A percentile compares a stretch with the other conserved stretches of the same genome.
phyloP scores from a whole-genome alignment of 2,113 vertebrate genomes.

The Lepisosteus oculatus region DNA sequence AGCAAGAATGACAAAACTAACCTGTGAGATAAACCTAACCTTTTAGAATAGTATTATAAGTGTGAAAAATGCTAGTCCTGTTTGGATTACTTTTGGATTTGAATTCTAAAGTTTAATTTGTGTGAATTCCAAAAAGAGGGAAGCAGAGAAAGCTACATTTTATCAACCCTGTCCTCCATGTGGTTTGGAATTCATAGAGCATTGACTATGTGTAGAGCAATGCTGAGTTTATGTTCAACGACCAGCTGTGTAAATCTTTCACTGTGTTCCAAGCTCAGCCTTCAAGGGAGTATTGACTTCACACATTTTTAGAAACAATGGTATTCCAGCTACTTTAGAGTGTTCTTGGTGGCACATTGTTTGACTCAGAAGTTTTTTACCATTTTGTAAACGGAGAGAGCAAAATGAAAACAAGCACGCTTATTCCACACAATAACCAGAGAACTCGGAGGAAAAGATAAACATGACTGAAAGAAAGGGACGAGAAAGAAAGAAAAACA shows the following conservation, averaged over 20 bases:
- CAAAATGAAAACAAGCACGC: neutral
- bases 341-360: constrained; percentile 25
- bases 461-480: constrained; percentile 4
- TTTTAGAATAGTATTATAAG: neutral
- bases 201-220: constrained; percentile 8
- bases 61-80: neutral
- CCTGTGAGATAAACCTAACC: too few species aligned
- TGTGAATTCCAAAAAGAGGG: neutral
- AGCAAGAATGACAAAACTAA: too few species aligned
- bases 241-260: constrained; percentile 49
- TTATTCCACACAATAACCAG: neutral
- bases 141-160: constrained; percentile 7
- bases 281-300: constrained; percentile 33
- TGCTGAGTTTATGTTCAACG: constrained; percentile 22
- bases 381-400: neutral
- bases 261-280: constrained; percentile 20
- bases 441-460: constrained; percentile 5
- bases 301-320: constrained; percentile 42
- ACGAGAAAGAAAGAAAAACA: constrained; percentile 4
- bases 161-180: neutral
- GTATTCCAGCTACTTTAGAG: constrained; percentile 39
- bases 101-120: constrained; percentile 17
- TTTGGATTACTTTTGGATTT: too few species aligned
- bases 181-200: constrained; percentile 11
- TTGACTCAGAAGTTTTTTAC: constrained; percentile 1